Conservation (phyloP, 2,797 vertebrate genomes). For the Mormyrops boulengeri region DNA sequence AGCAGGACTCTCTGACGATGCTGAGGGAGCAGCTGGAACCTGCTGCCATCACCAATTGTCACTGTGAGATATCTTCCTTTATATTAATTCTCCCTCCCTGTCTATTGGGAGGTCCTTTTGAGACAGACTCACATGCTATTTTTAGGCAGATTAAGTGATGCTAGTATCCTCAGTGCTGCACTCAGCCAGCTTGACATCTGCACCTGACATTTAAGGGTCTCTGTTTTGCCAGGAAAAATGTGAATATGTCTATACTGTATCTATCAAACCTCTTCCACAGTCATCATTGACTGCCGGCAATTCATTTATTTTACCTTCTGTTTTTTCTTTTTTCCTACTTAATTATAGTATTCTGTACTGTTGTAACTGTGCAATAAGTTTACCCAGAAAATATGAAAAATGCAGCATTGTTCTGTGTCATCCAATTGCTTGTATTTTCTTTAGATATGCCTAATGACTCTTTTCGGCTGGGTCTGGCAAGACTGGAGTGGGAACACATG, state of each 20-base stretch:
- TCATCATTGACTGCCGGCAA: not conserved
- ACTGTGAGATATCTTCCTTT: constrained; percentile 46
- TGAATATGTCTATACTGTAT: constrained; percentile 26
- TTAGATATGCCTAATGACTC: not conserved
- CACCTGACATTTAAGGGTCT: constrained; percentile 36
- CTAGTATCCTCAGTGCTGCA: constrained; percentile 26
- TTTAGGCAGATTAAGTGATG: constrained; percentile 43
- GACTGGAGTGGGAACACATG: not conserved
- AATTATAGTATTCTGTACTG: not conserved
- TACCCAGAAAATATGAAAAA: not conserved
- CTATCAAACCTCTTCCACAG: constrained; percentile 13
- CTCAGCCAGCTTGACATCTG: constrained; percentile 37
- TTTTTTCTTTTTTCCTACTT: not conserved
- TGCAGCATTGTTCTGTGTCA: not conserved
- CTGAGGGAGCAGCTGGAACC: constrained; percentile 50
- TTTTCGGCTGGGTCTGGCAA: not conserved
- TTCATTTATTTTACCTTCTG: not conserved
- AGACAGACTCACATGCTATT: constrained; percentile 38
- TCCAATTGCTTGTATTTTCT: not conserved
- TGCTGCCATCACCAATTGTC: constrained; percentile 61
- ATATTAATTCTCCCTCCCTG: constrained; percentile 59
- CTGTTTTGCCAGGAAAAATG: constrained; percentile 34
- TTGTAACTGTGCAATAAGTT: not conserved
- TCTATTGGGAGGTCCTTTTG: constrained; percentile 45
- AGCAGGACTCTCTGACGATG: constrained; percentile 39